Percentiles rank a stretch among this genome's conserved stretches.
These are phyloP conservation scores for Pristis pectinata DNA, from an alignment of 2,797 vertebrate species.

Conservation along the genomic window DNA sequence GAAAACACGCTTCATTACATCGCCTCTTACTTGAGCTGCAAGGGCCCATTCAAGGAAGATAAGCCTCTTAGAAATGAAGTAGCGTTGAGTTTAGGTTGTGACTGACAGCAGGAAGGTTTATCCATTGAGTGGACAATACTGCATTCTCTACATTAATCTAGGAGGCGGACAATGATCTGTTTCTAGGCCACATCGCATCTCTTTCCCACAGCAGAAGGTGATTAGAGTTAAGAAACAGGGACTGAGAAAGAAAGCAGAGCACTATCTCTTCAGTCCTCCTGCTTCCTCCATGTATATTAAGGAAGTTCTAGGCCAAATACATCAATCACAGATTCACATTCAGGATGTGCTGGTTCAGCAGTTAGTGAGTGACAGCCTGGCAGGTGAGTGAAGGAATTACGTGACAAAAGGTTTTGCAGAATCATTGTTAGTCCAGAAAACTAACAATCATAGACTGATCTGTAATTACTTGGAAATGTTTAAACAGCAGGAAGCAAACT, in stretches of 20 bases:
- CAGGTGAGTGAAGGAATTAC: conserved; percentile 69
- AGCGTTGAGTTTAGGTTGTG: conserved; percentile 97
- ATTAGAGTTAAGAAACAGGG: conserved; percentile 79
- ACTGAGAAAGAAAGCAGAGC: conserved; percentile 71
- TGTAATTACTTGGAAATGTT: conserved; percentile 23
- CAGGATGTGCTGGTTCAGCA: conserved; percentile 66
- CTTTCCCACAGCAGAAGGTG: conserved; percentile 99
- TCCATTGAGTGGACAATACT: conserved; percentile 99
- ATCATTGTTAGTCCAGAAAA: conserved; percentile 4
- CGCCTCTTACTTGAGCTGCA: conserved; percentile 96
- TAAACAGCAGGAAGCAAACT: not conserved
- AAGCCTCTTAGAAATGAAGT: conserved; percentile 99
- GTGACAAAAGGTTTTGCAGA: conserved; percentile 44
- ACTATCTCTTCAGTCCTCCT: conserved; percentile 80
- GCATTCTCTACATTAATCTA: conserved; percentile 99
- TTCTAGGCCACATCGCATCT: conserved; percentile 97
- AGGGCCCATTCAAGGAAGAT: conserved; percentile 99
- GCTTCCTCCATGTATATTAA: conserved; percentile 71
- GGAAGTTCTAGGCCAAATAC: conserved; percentile 71
- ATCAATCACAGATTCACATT: conserved; percentile 78
- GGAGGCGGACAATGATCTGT: conserved; percentile 99
- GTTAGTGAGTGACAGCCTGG: conserved; percentile 56
- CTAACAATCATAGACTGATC: not conserved
- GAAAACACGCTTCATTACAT: conserved; percentile 99
- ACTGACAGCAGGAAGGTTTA: conserved; percentile 99